These are phyloP conservation scores for Brachylomia viminalis DNA, from an alignment of 2,888 invertebrate species.

Conservation along the genomic window DNA sequence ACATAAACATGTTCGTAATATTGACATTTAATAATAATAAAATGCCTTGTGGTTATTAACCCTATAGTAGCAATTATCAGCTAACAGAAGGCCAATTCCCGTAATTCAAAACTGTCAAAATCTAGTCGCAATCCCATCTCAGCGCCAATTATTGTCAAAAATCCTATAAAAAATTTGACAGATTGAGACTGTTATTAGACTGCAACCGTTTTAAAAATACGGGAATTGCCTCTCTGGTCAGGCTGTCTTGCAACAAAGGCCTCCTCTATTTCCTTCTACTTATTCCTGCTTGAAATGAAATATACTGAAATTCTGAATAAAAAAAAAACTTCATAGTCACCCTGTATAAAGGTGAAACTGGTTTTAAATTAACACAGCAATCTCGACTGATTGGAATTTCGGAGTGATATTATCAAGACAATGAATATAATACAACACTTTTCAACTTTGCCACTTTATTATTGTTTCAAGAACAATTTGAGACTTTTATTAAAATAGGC, in stretches of 20 bases:
- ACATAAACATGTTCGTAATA: neutral
- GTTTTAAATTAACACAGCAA: slow-evolving; percentile 64
- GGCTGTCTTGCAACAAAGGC: neutral
- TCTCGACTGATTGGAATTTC: slow-evolving; percentile 64
- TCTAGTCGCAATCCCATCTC: no score
- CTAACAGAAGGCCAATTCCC: no score
- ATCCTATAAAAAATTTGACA: no score
- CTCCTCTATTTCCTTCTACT: neutral
- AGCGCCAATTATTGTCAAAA: no score
- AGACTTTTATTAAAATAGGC: slow-evolving; percentile 48
- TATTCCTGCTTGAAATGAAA: neutral
- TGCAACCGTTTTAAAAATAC: no score
- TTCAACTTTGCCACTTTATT: slow-evolving; percentile 42
- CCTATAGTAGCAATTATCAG: no score
- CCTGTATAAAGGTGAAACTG: slow-evolving; percentile 54
- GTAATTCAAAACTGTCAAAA: no score
- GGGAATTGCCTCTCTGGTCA: no score
- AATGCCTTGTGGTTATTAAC: neutral
- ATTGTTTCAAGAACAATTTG: slow-evolving; percentile 43
- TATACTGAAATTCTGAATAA: neutral
- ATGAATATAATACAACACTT: slow-evolving; percentile 59
- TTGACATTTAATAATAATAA: neutral
- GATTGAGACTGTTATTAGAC: no score
- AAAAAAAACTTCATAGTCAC: slow-evolving; percentile 46
- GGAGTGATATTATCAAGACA: slow-evolving; percentile 54